Percentiles rank a stretch among this genome's conserved stretches.
These are phyloP conservation scores for Gymnopithys bicolor DNA, from an alignment of 2,797 vertebrate genomes.

Conservation along the genomic window DNA sequence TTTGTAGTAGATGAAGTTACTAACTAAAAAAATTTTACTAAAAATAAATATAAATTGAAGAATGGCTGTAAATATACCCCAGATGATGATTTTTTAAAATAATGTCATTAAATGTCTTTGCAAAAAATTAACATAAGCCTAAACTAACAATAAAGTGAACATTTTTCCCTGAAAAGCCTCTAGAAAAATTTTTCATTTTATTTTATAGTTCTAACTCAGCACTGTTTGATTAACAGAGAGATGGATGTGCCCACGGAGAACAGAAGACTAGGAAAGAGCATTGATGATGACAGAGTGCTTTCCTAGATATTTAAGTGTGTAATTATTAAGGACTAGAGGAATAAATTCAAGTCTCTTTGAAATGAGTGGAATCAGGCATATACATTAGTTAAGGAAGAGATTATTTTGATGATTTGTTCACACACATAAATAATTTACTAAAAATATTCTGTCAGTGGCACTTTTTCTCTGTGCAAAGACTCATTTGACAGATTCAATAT, in stretches of 20 bases:
- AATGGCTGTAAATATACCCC: not conserved
- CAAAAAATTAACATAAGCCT: not conserved
- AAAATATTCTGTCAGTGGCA: not conserved
- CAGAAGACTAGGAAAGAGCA: not conserved
- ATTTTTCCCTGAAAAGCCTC: not conserved
- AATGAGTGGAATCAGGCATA: not conserved
- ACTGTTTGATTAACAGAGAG: not conserved
- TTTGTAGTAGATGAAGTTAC: not conserved
- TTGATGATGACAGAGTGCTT: not conserved
- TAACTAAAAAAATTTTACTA: not conserved
- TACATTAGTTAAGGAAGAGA: not conserved
- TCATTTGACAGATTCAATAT: not conserved
- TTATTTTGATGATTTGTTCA: not conserved
- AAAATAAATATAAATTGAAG: not conserved
- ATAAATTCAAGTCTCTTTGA: not conserved
- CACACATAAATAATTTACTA: not conserved
- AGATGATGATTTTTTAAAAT: not conserved
- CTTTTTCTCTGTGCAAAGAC: not conserved
- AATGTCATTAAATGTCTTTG: not conserved
- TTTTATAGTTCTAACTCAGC: not conserved
- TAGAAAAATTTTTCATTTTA: not conserved
- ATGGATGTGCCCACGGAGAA: not conserved
- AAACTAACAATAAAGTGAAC: not conserved
- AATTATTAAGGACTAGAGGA: not conserved
- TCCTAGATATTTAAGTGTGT: not conserved